A percentile compares a stretch with the other conserved stretches of the same genome.
Evolutionary conservation across 2,888 invertebrate genomes (phyloP).

Genomic region (Pecten maximus): DNA sequence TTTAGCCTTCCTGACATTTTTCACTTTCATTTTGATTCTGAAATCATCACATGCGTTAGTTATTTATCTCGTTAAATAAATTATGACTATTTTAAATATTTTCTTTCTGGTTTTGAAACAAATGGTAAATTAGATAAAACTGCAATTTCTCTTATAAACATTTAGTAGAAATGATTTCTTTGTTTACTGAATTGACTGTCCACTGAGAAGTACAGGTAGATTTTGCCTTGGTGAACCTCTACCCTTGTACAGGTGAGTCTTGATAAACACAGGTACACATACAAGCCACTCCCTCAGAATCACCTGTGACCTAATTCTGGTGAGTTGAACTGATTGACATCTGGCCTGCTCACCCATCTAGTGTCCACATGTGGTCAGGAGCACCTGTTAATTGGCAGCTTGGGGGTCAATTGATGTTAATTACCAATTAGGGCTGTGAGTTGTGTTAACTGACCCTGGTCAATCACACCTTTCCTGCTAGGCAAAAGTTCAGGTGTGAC

Average conservation of each 20-base stretch:
- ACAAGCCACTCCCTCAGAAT: not conserved
- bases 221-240: not conserved
- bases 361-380: not conserved
- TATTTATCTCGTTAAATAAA: no score
- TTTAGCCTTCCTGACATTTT: no score
- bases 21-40: no score
- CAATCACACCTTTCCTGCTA: not conserved
- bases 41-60: no score
- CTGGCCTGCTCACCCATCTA: not conserved
- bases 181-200: not conserved
- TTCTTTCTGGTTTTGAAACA: no score
- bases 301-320: not conserved
- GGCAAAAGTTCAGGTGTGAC: not conserved
- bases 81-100: no score
- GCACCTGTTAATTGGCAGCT: not conserved
- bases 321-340: not conserved
- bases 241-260: not conserved
- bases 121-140: no score
- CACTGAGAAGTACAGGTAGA: not conserved
- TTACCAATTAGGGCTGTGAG: not conserved
- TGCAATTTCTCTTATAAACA: no score
- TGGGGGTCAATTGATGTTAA: not conserved
- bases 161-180: no score
- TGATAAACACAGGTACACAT: conserved; percentile 1
- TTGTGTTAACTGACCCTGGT: not conserved